phyloP scores from a whole-genome alignment of 2,113 vertebrate genomes.

The Salvelinus sp. region DNA sequence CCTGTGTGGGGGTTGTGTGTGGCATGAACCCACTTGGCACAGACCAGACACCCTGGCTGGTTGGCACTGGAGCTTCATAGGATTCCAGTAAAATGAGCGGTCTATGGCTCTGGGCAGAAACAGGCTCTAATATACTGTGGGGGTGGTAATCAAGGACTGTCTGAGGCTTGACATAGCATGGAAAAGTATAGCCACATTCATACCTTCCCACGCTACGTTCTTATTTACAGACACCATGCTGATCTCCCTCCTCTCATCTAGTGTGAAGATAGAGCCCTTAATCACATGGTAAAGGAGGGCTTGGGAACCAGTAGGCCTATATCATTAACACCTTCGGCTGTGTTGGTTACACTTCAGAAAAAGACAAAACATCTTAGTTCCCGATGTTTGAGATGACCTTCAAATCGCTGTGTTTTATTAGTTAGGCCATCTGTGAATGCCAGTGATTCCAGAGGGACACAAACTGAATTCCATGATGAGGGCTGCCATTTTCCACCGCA shows the following conservation, averaged over 20 bases:
- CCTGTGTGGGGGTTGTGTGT: neutral
- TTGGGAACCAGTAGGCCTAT: neutral
- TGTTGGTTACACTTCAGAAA: neutral
- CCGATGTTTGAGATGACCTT: neutral
- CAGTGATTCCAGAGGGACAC: neutral
- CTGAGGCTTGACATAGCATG: neutral
- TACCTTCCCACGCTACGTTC: too few species aligned
- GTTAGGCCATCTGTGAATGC: neutral
- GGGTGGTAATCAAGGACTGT: neutral
- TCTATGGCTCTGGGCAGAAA: neutral
- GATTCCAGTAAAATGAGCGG: neutral
- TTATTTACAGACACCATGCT: too few species aligned
- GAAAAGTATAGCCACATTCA: neutral
- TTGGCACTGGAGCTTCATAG: neutral
- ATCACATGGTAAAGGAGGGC: neutral
- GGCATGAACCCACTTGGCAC: neutral
- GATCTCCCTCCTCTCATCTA: neutral
- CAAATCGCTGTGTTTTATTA: neutral
- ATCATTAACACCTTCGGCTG: too few species aligned
- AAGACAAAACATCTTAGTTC: neutral
- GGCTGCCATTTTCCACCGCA: neutral
- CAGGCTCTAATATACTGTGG: neutral
- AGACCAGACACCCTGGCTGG: neutral
- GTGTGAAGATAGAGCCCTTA: neutral
- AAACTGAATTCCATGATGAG: neutral